Base-by-base conservation (phyloP, 2,797 vertebrate genomes). In the Hippopotamyrus pictus region DNA sequence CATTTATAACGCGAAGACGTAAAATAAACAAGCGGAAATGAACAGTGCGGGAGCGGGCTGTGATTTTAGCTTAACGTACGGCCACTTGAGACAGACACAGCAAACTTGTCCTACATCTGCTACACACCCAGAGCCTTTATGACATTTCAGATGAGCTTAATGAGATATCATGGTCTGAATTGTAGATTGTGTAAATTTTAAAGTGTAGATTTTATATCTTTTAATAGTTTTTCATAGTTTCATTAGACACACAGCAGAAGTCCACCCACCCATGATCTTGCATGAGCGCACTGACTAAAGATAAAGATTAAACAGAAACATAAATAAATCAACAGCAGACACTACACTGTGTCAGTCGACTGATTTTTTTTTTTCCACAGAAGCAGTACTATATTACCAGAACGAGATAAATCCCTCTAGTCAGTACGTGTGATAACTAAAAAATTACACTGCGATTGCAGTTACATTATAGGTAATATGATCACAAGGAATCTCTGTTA, bases 321-420 rank as follows among this genome's bases (percentile, higher is more conserved):
- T 96, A 96, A 97, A 96, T 96, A 95, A 95, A 93, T 88, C 89
- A 92, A 91, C 87, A 93, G 90, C 93, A 95, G 94, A 94, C 94
- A 95, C 12, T 76, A 41, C 33, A 44, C 41, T 19, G 69, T 76
- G 73, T 76, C 73, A 76, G 37, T 76, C 17, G 5, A 76, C 73
- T 37, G 5, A 76, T 76, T 76, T 37, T 76, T 76, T 73, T 76
- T 29, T 62, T 11, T 11, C 1, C 62, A 87, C 14, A 84, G n/a
- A 11, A 48, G 41, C 82, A 37, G 62, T 65, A 62, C 46, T 29
- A 62, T 44, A 50, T 33, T 50, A 86, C 84, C 57, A 65, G 53
- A 54, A 89, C 29, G 59, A 41, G 50, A 11, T 46, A 48, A 84
- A 12, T 48, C 53, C 82, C 53, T 62, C n/a, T 33, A 86, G 85